phyloP scores from a whole-genome alignment of 2,113 vertebrate genomes.

The Xenus cinereus region DNA sequence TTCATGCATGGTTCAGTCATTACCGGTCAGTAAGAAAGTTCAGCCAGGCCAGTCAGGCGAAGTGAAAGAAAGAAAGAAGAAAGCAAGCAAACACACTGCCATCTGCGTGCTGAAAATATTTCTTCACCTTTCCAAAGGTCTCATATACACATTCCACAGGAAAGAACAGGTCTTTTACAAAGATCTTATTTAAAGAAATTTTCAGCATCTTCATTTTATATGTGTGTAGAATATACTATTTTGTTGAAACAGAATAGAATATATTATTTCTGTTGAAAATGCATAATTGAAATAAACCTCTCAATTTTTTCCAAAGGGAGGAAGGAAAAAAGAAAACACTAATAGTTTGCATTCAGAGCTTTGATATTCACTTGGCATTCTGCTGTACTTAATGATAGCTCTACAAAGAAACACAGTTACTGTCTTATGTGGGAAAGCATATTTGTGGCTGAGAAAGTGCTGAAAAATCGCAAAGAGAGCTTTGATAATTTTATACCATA shows the following conservation, averaged over 20 bases:
- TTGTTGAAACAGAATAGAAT: neutral
- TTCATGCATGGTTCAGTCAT: neutral
- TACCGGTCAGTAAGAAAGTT: neutral
- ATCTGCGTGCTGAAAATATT: neutral
- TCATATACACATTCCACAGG: neutral
- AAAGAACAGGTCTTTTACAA: neutral
- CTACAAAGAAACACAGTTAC: slow-evolving; percentile 56
- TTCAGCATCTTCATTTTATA: neutral
- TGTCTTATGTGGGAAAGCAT: slow-evolving; percentile 62
- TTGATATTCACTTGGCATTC: slow-evolving; percentile 67
- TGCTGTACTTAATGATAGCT: slow-evolving; percentile 48
- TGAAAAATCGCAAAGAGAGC: slow-evolving; percentile 20
- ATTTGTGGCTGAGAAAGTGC: slow-evolving; percentile 69
- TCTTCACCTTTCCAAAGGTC: neutral
- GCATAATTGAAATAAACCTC: slow-evolving; percentile 33
- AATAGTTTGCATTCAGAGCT: slow-evolving; percentile 48
- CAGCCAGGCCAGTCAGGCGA: neutral
- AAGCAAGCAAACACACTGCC: neutral
- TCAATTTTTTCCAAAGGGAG: neutral
- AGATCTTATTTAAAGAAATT: neutral
- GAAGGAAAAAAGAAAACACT: slow-evolving; percentile 18
- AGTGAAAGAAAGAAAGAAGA: neutral
- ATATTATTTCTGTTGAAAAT: slow-evolving; percentile 42
- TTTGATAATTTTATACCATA: slow-evolving; percentile 60
- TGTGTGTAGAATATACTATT: neutral